phyloP scores from a whole-genome alignment of 2,888 invertebrate genomes.

The Metacarcinus magister region DNA sequence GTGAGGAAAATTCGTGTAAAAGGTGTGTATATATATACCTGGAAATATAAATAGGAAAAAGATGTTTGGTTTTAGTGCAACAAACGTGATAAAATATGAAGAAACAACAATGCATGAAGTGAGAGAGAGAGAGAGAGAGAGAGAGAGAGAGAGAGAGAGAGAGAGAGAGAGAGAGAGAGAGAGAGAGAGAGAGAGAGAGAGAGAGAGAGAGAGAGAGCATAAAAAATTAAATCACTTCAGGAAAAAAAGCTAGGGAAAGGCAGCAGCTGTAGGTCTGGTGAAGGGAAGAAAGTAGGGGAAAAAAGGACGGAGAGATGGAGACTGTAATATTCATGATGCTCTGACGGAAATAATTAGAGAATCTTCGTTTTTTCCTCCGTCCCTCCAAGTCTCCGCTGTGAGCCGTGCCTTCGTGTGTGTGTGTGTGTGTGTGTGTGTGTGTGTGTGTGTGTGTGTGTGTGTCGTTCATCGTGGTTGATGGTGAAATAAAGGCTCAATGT shows the following conservation, averaged over 20 bases:
- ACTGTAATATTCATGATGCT: conserved; percentile 32
- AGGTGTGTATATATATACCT: neutral
- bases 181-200: conserved; percentile 62
- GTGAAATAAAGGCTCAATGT: too few species aligned
- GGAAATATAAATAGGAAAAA: conserved; percentile 34
- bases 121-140: conserved; percentile 14
- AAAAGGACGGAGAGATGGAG: neutral
- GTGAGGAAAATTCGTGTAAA: neutral
- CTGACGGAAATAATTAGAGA: conserved; percentile 20
- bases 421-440: conserved; percentile 1
- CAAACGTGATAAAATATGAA: neutral
- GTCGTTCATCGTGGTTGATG: too few species aligned
- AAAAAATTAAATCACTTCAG: neutral
- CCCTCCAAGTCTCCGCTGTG: neutral
- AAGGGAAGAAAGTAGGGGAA: neutral
- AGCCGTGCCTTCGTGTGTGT: neutral
- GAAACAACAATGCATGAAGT: neutral
- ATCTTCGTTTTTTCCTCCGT: neutral
- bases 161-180: neutral
- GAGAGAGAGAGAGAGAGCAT: conserved; percentile 59
- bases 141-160: conserved; percentile 9
- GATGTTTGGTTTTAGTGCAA: neutral
- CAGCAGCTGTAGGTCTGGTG: neutral
- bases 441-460: neutral
- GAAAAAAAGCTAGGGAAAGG: neutral